These are phyloP conservation scores for Andrena marginata DNA, from an alignment of 2,888 invertebrate genomes.

Conservation along the genomic window DNA sequence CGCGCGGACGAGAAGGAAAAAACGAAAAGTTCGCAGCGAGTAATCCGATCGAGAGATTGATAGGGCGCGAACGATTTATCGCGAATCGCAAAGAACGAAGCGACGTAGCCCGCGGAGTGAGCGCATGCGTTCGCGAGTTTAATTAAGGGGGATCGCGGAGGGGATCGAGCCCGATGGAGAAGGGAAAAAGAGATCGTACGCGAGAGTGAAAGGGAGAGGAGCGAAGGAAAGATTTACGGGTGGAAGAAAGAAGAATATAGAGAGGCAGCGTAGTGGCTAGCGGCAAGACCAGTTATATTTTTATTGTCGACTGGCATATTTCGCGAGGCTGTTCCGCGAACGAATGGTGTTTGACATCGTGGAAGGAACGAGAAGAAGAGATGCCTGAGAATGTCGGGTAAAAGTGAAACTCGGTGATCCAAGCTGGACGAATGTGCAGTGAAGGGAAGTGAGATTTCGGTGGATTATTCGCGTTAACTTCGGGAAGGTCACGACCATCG, in stretches of 20 bases:
- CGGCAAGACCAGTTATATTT: constrained; percentile 62
- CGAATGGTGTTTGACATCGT: constrained; percentile 37
- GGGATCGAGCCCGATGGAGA: constrained; percentile 36
- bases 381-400: constrained; percentile 70
- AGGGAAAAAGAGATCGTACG: constrained; percentile 56
- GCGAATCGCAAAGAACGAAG: constrained; percentile 10
- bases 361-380: constrained; percentile 19
- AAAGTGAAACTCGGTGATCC: constrained; percentile 70
- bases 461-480: constrained; percentile 47
- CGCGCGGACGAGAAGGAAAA: not conserved
- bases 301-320: constrained; percentile 57
- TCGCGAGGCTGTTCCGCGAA: constrained; percentile 33
- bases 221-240: constrained; percentile 28
- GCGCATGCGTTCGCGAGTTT: constrained; percentile 53
- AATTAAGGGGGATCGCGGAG: constrained; percentile 36
- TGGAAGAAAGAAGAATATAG: constrained; percentile 32
- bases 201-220: constrained; percentile 38
- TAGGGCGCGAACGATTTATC: constrained; percentile 29
- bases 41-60: no score
- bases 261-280: constrained; percentile 17
- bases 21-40: not conserved
- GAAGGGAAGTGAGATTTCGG: constrained; percentile 30
- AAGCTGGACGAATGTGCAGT: constrained; percentile 17
- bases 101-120: not conserved
- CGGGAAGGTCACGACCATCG: constrained; percentile 70